These are phyloP conservation scores for Nipponia nippon DNA, from an alignment of 2,113 vertebrate species.

Conservation along the genomic window DNA sequence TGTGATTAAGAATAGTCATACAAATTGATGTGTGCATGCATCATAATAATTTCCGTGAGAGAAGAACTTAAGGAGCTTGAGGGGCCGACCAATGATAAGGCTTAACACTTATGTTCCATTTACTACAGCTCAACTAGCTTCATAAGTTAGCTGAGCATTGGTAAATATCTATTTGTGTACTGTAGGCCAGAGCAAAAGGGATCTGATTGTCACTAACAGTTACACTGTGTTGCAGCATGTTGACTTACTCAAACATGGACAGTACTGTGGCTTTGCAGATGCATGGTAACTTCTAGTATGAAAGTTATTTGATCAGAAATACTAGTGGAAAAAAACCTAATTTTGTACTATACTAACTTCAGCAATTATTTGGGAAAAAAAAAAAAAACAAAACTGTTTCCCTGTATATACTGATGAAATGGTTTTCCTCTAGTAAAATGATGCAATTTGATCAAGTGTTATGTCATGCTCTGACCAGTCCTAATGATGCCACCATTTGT, in stretches of 20 bases:
- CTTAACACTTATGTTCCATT: neutral
- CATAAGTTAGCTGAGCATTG: neutral
- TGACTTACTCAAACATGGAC: neutral
- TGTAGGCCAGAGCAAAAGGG: neutral
- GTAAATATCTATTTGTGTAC: neutral
- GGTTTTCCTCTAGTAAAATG: neutral
- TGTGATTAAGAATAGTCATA: neutral
- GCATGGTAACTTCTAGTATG: neutral
- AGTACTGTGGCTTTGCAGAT: neutral
- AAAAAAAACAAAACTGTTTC: neutral
- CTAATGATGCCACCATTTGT: neutral
- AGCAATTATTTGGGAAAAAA: neutral
- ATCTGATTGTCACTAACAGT: neutral
- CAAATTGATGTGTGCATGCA: neutral
- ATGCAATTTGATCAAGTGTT: neutral
- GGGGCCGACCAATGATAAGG: fast-evolving
- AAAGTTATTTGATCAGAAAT: neutral
- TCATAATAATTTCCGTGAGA: neutral
- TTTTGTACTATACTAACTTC: neutral
- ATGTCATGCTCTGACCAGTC: neutral
- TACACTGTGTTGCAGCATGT: neutral
- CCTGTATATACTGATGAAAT: neutral
- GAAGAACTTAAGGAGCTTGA: neutral
- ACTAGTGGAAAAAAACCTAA: neutral
- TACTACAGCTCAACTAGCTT: neutral